These are phyloP conservation scores for Lophotis ruficrista DNA, from an alignment of 2,113 vertebrate species.

Conservation along the genomic window DNA sequence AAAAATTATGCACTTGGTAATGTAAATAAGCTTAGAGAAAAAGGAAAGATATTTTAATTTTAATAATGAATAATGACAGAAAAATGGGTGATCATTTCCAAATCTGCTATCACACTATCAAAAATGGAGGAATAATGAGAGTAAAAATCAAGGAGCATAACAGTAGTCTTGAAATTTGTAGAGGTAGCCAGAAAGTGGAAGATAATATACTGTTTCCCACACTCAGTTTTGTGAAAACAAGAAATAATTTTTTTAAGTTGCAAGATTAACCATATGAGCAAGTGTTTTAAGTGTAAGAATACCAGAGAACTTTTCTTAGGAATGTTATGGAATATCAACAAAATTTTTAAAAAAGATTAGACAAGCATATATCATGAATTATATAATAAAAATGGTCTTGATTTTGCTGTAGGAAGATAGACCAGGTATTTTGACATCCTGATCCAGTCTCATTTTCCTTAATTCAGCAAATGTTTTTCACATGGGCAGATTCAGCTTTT, in stretches of 20 bases:
- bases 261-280: not conserved
- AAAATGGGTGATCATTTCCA: not conserved
- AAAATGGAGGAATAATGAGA: not conserved
- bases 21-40: not conserved
- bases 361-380: not conserved
- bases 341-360: not conserved
- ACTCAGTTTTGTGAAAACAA: not conserved
- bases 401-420: not conserved
- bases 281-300: not conserved
- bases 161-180: not conserved
- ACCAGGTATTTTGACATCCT: not conserved
- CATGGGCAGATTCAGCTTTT: not conserved
- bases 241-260: not conserved
- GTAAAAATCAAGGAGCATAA: not conserved
- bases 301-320: not conserved
- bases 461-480: not conserved
- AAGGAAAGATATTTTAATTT: not conserved
- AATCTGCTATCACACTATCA: not conserved
- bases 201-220: not conserved
- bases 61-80: not conserved
- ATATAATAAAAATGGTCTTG: not conserved
- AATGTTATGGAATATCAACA: not conserved
- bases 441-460: not conserved
- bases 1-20: not conserved
- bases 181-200: not conserved